A percentile compares a stretch with the other conserved stretches of the same genome.
phyloP scores from a whole-genome alignment of 1,140 invertebrate genomes.

The Hestina assimilis region DNA sequence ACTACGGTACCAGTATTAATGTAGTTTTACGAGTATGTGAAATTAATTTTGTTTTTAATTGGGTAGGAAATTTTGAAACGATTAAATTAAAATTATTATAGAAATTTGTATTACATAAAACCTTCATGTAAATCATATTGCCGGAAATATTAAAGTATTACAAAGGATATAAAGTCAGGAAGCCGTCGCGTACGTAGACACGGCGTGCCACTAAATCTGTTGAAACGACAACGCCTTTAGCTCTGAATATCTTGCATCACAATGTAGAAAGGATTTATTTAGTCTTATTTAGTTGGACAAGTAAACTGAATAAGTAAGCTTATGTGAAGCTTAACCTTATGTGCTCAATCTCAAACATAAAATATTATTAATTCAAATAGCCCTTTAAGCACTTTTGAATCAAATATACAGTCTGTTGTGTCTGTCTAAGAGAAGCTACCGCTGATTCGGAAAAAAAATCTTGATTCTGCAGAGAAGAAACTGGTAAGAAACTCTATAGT shows the following conservation, averaged over 20 bases:
- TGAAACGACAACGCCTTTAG: slow-evolving; percentile 22
- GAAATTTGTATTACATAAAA: not conserved
- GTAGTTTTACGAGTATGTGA: not conserved
- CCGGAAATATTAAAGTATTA: slow-evolving; percentile 13
- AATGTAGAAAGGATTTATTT: slow-evolving; percentile 32
- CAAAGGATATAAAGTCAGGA: slow-evolving; percentile 26
- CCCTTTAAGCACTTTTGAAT: no score
- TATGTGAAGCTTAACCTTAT: no score
- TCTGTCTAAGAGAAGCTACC: no score
- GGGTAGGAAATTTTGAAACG: no score
- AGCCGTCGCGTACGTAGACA: slow-evolving; percentile 26
- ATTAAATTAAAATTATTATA: no score
- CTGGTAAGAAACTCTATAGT: no score
- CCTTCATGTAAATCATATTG: slow-evolving; percentile 5
- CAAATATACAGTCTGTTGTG: no score
- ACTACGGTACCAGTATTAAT: not conserved
- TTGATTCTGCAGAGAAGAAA: no score
- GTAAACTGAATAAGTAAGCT: slow-evolving; percentile 26
- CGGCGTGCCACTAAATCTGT: slow-evolving; percentile 23
- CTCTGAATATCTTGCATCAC: slow-evolving; percentile 22
- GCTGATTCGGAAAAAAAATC: no score
- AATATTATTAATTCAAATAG: no score
- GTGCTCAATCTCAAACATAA: no score
- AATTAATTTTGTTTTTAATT: no score
- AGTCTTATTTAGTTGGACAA: slow-evolving; percentile 8